Base-by-base conservation (phyloP, 64 coral and sea anemone species). In the Stylophora pistillata region DNA sequence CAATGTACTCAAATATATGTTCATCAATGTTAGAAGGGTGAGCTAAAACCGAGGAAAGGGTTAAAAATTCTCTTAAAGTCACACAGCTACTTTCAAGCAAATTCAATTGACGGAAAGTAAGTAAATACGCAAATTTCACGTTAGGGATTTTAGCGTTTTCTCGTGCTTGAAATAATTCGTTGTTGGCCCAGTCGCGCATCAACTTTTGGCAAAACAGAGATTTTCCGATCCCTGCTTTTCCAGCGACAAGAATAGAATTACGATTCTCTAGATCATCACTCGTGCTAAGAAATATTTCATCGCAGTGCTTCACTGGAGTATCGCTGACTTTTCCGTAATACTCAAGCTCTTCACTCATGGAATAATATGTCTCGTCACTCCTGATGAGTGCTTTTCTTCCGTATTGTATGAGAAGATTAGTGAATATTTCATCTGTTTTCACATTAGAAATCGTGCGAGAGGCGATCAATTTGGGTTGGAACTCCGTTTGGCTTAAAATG, bases 151-250 rank as follows among this genome's bases (percentile, higher is more conserved):
- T n/a, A 11, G 16, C 16, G 13, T 33, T 53, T 64, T 7, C 21
- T 29, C 53, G 23, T 26, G 59, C 9, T 4, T 89, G 56, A 78
- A 89, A 89, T 30, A 89, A 77, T 9, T 54, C 55, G 1, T 77
- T n/a, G n/a, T n/a, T n/a, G n/a, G n/a, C n/a, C n/a, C n/a, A n/a
- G n/a, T n/a, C n/a, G n/a, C n/a, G n/a, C 74, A 69, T 89, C 59
- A 78, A 13, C 59, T 66, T 77, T 65, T 75, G 86, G 41, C 87
- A 89, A 70, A 89, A 78, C 6, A 78, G 87, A 78, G 74, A 53
- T 26, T 89, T 89, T 23, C 87, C 87, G 69, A 89, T 89, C 1
- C 87, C 87, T 78, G 87, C 73, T 89, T 89, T 89, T 64, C 87
- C 87, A 89, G 62, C 69, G 18, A 89, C 16, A 34, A 89, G 34